These are phyloP conservation scores for Propithecus coquereli DNA, from an alignment of 2,113 vertebrate species.

Conservation along the genomic window DNA sequence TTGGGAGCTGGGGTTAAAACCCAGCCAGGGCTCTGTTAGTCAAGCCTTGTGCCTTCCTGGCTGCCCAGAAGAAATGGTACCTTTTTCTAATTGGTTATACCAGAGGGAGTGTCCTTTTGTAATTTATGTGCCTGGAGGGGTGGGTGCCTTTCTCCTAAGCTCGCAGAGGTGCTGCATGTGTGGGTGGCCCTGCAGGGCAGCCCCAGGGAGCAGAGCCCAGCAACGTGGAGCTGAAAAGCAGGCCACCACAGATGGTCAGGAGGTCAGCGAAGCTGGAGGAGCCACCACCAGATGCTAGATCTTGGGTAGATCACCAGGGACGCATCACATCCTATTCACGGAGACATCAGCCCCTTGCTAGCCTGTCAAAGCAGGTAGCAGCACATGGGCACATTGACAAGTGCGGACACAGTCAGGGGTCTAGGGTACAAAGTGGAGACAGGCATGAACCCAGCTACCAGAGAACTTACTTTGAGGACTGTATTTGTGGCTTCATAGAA, in stretches of 20 bases:
- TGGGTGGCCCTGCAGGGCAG: background rate
- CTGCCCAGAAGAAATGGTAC: background rate
- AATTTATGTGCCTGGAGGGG: background rate
- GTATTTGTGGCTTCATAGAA: background rate
- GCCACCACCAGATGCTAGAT: background rate
- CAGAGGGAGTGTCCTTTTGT: background rate
- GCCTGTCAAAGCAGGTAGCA: background rate
- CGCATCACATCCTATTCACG: accelerated
- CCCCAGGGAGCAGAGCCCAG: background rate
- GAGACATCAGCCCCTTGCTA: background rate
- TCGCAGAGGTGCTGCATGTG: background rate
- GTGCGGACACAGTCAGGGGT: no score
- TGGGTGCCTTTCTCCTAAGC: background rate
- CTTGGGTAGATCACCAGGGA: background rate
- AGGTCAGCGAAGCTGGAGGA: background rate
- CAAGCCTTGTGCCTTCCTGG: background rate
- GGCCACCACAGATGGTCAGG: background rate
- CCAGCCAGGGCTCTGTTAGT: background rate
- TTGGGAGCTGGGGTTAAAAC: background rate
- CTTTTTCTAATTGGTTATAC: background rate
- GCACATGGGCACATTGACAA: background rate
- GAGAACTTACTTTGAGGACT: background rate
- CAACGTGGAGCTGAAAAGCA: background rate
- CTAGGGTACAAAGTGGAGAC: background rate
- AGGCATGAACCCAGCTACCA: background rate